phyloP scores from a whole-genome alignment of 2,113 vertebrate species.

The Ochotona curzoniae region DNA sequence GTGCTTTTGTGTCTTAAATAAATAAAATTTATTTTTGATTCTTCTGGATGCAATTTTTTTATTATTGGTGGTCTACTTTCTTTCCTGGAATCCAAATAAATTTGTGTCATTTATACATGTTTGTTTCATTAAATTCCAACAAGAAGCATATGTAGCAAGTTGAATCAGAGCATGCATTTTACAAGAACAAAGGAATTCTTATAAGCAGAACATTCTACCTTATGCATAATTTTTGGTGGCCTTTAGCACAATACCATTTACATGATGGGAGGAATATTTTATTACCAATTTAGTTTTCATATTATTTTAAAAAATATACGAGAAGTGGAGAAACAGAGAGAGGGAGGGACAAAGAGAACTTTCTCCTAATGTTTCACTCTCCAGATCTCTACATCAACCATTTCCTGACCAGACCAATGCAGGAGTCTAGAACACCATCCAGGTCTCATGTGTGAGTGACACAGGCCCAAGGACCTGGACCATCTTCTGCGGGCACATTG shows the following conservation, averaged over 20 bases:
- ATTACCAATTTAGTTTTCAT: background rate
- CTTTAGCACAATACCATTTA: background rate
- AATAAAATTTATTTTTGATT: background rate
- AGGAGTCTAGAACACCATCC: too few relatives aligned
- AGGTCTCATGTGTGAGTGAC: too few relatives aligned
- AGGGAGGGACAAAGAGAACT: too few relatives aligned
- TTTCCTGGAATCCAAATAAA: slow-evolving; percentile 20
- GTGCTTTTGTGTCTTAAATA: background rate
- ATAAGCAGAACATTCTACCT: background rate
- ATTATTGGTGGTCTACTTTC: slow-evolving; percentile 21
- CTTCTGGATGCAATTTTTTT: slow-evolving; percentile 31
- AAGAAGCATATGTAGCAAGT: slow-evolving; percentile 13
- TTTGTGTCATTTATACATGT: slow-evolving; percentile 40
- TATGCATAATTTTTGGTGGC: background rate
- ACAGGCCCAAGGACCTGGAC: too few relatives aligned
- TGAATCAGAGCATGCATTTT: background rate
- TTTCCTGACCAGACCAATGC: too few relatives aligned
- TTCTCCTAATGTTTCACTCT: too few relatives aligned
- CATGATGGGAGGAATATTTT: background rate
- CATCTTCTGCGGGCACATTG: too few relatives aligned
- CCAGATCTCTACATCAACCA: too few relatives aligned
- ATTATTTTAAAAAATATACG: background rate
- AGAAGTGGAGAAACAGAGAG: too few relatives aligned
- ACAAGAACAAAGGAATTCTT: background rate
- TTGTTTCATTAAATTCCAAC: slow-evolving; percentile 33